Percentiles rank a stretch among this genome's conserved stretches.
Evolutionary conservation across 2,888 invertebrate species (phyloP).

Genomic region (Andrena marginata): DNA sequence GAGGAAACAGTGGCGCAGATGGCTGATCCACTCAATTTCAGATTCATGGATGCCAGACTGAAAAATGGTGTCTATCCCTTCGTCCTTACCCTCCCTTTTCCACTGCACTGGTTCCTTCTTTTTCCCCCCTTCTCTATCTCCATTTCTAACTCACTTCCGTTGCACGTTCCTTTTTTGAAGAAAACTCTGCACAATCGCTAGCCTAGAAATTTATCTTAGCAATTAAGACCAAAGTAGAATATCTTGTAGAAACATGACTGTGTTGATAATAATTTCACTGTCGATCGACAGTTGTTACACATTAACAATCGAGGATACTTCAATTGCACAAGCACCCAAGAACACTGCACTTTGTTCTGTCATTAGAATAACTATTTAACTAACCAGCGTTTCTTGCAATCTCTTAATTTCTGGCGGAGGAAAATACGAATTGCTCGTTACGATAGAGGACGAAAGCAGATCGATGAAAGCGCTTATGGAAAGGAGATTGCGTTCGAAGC

Average conservation of each 20-base stretch:
- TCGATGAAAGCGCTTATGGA: conserved; percentile 23
- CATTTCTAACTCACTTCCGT: background rate
- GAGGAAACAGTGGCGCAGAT: conserved; percentile 71
- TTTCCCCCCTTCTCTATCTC: conserved; percentile 38
- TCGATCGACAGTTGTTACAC: too few species aligned
- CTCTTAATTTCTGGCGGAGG: background rate
- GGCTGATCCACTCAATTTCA: conserved; percentile 78
- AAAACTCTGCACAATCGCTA: background rate
- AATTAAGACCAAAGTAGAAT: too few species aligned
- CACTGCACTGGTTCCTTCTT: conserved; percentile 38
- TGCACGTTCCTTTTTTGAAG: conserved; percentile 2
- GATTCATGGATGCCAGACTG: conserved; percentile 78
- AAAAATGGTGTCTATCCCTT: conserved; percentile 72
- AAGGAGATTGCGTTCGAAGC: conserved; percentile 30
- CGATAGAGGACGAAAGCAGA: background rate
- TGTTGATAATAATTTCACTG: too few species aligned
- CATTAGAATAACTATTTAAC: too few species aligned
- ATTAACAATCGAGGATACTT: too few species aligned
- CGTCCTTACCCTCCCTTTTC: conserved; percentile 40
- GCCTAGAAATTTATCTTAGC: too few species aligned
- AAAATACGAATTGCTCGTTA: background rate
- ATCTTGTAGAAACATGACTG: too few species aligned
- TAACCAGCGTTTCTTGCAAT: background rate
- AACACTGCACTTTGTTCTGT: too few species aligned
- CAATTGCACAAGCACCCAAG: too few species aligned